A percentile compares a stretch with the other conserved stretches of the same genome.
Conservation (phyloP, 2,797 vertebrate species). For the Brotula barbata region DNA sequence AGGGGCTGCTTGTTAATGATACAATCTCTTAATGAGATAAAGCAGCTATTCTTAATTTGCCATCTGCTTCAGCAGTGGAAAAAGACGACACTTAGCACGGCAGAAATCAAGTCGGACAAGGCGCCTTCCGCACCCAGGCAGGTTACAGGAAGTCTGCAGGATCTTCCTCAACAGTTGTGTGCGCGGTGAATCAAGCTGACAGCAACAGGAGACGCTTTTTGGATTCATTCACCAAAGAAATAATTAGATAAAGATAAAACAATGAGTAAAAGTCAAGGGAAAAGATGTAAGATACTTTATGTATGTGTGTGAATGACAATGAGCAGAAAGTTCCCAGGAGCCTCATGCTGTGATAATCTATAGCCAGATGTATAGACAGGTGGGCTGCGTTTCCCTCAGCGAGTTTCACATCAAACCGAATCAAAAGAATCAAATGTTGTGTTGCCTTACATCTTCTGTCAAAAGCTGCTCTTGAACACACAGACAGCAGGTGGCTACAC, state of each 20-base stretch:
- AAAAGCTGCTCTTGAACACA: too few relatives aligned
- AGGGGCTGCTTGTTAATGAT: constrained; percentile 70
- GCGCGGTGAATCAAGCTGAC: constrained; percentile 18
- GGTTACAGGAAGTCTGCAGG: constrained; percentile 24
- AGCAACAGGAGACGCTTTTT: neutral
- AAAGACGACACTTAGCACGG: constrained; percentile 42
- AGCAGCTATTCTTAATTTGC: constrained; percentile 65
- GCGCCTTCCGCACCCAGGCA: constrained; percentile 11
- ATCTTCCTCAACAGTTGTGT: constrained; percentile 25
- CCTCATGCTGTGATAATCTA: too few relatives aligned
- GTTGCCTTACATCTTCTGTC: too few relatives aligned
- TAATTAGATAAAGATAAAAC: too few relatives aligned
- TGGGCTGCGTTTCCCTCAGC: too few relatives aligned
- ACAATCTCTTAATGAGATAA: constrained; percentile 74
- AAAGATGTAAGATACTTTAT: constrained; percentile 54
- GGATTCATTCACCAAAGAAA: too few relatives aligned
- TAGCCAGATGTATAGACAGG: too few relatives aligned
- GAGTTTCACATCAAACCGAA: too few relatives aligned
- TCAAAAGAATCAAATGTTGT: too few relatives aligned
- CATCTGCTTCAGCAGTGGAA: constrained; percentile 64
- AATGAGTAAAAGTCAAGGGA: constrained; percentile 36
- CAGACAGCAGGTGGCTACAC: too few relatives aligned
- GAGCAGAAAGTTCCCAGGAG: too few relatives aligned
- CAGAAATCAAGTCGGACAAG: constrained; percentile 40
- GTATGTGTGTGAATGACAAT: too few relatives aligned